Evolutionary conservation across 2,797 vertebrate genomes (phyloP).

Genomic region (Megalops cyprinoides): DNA sequence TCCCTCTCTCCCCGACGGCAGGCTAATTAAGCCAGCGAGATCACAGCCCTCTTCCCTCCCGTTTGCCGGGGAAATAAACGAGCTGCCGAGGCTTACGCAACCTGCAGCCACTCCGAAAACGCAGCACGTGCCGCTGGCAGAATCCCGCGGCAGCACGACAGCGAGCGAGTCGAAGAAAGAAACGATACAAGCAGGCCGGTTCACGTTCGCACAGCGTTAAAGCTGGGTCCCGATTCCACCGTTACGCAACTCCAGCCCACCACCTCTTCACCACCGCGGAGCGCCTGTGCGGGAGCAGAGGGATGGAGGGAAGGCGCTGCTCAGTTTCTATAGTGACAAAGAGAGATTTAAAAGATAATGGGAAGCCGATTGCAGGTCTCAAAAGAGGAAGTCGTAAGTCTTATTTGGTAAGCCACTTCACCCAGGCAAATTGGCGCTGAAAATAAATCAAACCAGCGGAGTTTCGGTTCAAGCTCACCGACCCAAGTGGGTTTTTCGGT

Average conservation of each 20-base stretch:
- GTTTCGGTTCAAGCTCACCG: neutral
- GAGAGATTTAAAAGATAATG: slow-evolving; percentile 19
- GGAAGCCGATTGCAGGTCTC: neutral
- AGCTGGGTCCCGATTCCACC: neutral
- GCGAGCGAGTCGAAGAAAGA: neutral
- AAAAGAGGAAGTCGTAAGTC: neutral
- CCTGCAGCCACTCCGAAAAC: neutral
- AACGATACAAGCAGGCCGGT: neutral
- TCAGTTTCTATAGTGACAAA: slow-evolving; percentile 68
- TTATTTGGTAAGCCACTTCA: neutral
- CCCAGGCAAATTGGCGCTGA: neutral
- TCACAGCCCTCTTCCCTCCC: neutral
- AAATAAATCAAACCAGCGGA: neutral
- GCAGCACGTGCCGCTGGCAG: neutral
- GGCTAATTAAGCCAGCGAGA: neutral
- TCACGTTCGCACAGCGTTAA: too few species aligned
- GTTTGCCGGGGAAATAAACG: slow-evolving; percentile 8
- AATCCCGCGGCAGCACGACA: neutral
- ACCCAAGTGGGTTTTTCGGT: neutral
- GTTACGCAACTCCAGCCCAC: slow-evolving; percentile 27
- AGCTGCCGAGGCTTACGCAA: slow-evolving; percentile 23
- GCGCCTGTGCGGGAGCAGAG: neutral
- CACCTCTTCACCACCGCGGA: neutral
- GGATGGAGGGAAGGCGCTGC: neutral
- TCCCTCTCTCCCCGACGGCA: slow-evolving; percentile 7